Percentiles rank a stretch among this genome's conserved stretches.
Conservation (phyloP, 2,888 invertebrate species). For the Hylaea fasciaria region DNA sequence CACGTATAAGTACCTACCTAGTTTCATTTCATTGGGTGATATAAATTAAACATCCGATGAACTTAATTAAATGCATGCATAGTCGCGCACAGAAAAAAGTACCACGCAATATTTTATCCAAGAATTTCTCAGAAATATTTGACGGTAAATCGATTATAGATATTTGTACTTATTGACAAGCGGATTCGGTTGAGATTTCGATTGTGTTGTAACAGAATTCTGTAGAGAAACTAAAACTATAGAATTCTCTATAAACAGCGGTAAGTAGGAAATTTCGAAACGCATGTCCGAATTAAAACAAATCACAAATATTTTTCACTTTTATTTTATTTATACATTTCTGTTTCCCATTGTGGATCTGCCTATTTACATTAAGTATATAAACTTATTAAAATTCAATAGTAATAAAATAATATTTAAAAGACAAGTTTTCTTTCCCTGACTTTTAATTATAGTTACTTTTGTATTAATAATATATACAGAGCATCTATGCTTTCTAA, state of each 20-base stretch:
- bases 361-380: slow-evolving; percentile 73
- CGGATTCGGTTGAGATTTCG: no score
- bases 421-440: slow-evolving; percentile 41
- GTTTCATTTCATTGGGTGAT: slow-evolving; percentile 12
- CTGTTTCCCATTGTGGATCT: slow-evolving; percentile 62
- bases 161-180: no score
- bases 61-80: no score
- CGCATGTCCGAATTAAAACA: slow-evolving; percentile 8
- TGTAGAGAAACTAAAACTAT: no score
- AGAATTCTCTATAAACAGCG: no score
- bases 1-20: slow-evolving; percentile 11
- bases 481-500: slow-evolving; percentile 35
- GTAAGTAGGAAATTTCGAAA: neutral
- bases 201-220: no score
- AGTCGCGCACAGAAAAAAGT: no score
- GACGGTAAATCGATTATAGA: no score
- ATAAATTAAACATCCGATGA: slow-evolving; percentile 25
- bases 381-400: slow-evolving; percentile 68
- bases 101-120: no score
- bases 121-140: no score
- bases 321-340: slow-evolving; percentile 77
- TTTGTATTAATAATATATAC: slow-evolving; percentile 40
- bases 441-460: slow-evolving; percentile 44
- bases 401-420: slow-evolving; percentile 69
- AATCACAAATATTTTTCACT: slow-evolving; percentile 44